These are phyloP conservation scores for Clarias gariepinus DNA, from an alignment of 2,113 vertebrate genomes.

Conservation along the genomic window DNA sequence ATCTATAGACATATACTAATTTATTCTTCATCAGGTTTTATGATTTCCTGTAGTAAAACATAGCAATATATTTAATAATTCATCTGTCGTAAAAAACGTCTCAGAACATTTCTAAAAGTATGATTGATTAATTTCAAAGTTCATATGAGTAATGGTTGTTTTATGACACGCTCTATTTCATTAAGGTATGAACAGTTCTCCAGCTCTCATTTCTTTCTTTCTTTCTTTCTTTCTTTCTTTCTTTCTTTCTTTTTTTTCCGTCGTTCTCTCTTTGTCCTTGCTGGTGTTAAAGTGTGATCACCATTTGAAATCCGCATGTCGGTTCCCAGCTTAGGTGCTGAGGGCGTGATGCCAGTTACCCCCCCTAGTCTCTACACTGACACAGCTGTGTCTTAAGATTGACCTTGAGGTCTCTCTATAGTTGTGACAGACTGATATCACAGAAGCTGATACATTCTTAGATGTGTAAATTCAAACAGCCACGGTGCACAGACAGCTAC, in stretches of 20 bases:
- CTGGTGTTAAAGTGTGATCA: constrained; percentile 52
- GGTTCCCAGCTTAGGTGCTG: constrained; percentile 49
- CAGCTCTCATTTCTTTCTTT: background rate
- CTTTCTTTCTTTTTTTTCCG: background rate
- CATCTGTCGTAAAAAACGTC: constrained; percentile 21
- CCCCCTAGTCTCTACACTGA: background rate
- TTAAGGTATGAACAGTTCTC: constrained; percentile 17
- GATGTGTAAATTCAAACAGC: background rate
- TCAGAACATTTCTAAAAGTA: constrained; percentile 14
- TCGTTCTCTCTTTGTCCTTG: constrained; percentile 28
- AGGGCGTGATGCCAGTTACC: constrained; percentile 51
- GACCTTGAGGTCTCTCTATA: constrained; percentile 56
- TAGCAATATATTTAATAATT: constrained; percentile 36
- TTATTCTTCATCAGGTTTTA: constrained; percentile 8
- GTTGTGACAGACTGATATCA: constrained; percentile 19
- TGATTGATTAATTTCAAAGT: constrained; percentile 32
- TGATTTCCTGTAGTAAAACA: constrained; percentile 28
- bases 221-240: background rate
- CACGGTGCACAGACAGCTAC: background rate
- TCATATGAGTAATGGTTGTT: constrained; percentile 30
- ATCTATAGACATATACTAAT: constrained; percentile 16
- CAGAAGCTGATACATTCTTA: constrained; percentile 36
- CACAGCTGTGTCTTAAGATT: constrained; percentile 51
- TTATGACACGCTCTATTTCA: constrained; percentile 27
- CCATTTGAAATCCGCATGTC: constrained; percentile 55